phyloP scores from a whole-genome alignment of 2,113 vertebrate genomes.

The Aspidoscelis tigris region DNA sequence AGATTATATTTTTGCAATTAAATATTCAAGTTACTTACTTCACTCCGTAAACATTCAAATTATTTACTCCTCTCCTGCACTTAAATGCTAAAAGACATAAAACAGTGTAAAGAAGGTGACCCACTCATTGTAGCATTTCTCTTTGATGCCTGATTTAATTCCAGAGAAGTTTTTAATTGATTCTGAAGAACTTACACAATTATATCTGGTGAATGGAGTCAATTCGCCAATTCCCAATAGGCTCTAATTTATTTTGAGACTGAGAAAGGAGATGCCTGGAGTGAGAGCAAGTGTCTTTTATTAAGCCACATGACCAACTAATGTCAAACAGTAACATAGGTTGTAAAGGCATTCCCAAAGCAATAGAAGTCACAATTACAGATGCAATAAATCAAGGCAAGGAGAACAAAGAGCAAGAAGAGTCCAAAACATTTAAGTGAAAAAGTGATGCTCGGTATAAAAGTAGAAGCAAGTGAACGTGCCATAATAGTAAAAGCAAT shows the following conservation, averaged over 20 bases:
- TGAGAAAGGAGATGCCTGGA: constrained; percentile 4
- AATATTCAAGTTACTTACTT: not conserved
- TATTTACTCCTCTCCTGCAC: too few relatives aligned
- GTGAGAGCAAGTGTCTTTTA: constrained; percentile 33
- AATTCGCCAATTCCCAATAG: constrained; percentile 14
- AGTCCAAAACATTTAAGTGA: not conserved
- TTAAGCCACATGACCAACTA: constrained; percentile 26
- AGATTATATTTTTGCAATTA: not conserved
- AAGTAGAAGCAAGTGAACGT: not conserved
- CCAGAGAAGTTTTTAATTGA: constrained; percentile 23
- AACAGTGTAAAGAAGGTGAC: constrained; percentile 2
- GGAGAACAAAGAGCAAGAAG: not conserved
- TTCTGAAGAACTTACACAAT: constrained; percentile 28
- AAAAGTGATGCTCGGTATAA: not conserved
- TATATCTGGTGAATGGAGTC: constrained; percentile 19
- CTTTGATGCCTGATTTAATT: constrained; percentile 25
- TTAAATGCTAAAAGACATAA: not conserved
- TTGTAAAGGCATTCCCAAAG: constrained; percentile 23
- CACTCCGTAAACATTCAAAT: not conserved
- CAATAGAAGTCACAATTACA: constrained; percentile 30
- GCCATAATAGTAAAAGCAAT: not conserved
- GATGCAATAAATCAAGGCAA: constrained; percentile 18
- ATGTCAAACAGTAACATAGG: constrained; percentile 17
- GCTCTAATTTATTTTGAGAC: constrained; percentile 29
- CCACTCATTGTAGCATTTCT: not conserved